A percentile compares a stretch with the other conserved stretches of the same genome.
Conservation (phyloP, 2,888 invertebrate genomes). For the Malacosoma neustria region DNA sequence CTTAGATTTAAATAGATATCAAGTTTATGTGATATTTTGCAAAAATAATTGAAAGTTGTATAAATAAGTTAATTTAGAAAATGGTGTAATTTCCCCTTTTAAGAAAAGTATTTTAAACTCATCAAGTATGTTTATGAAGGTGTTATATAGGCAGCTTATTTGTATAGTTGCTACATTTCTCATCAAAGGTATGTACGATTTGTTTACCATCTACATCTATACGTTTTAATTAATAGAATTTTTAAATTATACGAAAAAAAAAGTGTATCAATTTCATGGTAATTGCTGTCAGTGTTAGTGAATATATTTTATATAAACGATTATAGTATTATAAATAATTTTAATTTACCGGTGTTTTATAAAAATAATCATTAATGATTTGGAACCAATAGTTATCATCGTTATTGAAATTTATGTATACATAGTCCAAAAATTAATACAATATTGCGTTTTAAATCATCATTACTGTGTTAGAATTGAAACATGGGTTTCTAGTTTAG, state of each 20-base stretch:
- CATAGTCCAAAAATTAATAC: too few species aligned
- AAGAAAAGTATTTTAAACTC: not conserved
- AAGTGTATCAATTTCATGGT: not conserved
- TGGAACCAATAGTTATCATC: too few species aligned
- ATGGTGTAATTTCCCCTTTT: not conserved
- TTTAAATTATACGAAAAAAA: not conserved
- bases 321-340: too few species aligned
- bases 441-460: too few species aligned
- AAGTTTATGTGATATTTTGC: not conserved
- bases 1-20: not conserved
- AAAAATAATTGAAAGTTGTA: not conserved
- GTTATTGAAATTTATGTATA: too few species aligned
- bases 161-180: constrained; percentile 42
- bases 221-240: too few species aligned
- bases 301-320: too few species aligned
- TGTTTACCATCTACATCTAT: not conserved
- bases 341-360: too few species aligned
- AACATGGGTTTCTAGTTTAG: too few species aligned
- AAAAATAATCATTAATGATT: too few species aligned
- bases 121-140: constrained; percentile 2
- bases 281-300: not conserved
- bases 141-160: constrained; percentile 31
- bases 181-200: constrained; percentile 41
- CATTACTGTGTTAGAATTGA: too few species aligned
- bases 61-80: not conserved